Evolutionary conservation across 1,140 invertebrate genomes (phyloP).

Genomic region (Penaeus chinensis): DNA sequence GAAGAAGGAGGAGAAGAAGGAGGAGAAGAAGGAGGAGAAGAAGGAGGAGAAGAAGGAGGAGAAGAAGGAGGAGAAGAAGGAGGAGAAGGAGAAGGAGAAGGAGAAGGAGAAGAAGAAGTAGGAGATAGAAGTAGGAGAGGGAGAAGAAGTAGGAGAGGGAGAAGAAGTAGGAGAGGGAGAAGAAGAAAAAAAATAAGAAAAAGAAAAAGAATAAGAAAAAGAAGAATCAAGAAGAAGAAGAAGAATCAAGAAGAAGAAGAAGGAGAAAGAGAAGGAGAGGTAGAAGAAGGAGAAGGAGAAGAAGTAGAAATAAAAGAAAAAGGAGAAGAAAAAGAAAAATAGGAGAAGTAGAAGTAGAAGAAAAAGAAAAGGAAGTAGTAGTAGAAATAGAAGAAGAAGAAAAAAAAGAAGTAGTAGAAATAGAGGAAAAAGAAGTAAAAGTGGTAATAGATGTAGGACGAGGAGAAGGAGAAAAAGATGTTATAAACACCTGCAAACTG

Average conservation of each 20-base stretch:
- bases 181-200: background rate
- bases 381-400: too few species aligned
- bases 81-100: background rate
- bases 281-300: background rate
- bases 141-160: background rate
- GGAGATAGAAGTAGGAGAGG: background rate
- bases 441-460: too few species aligned
- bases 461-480: too few species aligned
- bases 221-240: background rate
- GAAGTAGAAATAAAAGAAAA: background rate
- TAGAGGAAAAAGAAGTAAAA: too few species aligned
- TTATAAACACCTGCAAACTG: too few species aligned
- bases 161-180: background rate
- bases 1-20: too few species aligned
- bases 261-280: background rate
- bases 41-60: background rate
- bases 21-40: too few species aligned
- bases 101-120: background rate
- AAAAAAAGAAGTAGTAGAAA: too few species aligned
- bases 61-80: background rate
- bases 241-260: conserved; percentile 2
- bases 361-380: background rate
- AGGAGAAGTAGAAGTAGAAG: too few species aligned
- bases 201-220: background rate
- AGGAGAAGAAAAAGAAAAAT: background rate